phyloP scores from a whole-genome alignment of 2,888 invertebrate species.

The Coenonympha arcania region DNA sequence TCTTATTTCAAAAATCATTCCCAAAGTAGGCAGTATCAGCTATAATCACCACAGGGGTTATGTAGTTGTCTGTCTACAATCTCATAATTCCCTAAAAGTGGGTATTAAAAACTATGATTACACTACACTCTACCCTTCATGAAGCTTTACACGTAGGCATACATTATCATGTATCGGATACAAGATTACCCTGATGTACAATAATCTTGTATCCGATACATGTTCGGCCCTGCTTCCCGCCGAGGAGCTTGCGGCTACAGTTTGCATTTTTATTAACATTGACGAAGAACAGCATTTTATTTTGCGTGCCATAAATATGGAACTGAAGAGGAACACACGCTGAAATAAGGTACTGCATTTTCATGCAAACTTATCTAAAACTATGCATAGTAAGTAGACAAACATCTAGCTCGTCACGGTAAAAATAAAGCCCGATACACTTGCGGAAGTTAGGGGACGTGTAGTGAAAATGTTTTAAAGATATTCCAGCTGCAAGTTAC shows the following conservation, averaged over 20 bases:
- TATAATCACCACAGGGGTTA: too few relatives aligned
- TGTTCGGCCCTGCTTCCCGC: conserved; percentile 44
- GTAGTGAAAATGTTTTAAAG: conserved; percentile 22
- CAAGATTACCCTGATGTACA: too few relatives aligned
- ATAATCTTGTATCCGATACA: conserved; percentile 37
- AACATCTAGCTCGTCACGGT: conserved; percentile 42
- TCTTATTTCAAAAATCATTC: too few relatives aligned
- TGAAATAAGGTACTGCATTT: conserved; percentile 52
- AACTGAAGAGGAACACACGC: conserved; percentile 58
- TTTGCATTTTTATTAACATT: conserved; percentile 72
- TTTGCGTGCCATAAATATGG: conserved; percentile 71
- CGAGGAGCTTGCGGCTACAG: conserved; percentile 56
- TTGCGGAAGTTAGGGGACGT: conserved; percentile 22
- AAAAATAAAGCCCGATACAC: conserved; percentile 42
- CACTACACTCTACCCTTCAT: too few relatives aligned
- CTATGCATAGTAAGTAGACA: conserved; percentile 66
- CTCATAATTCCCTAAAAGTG: too few relatives aligned
- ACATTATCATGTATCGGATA: too few relatives aligned
- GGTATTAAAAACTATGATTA: too few relatives aligned
- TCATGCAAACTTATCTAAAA: conserved; percentile 68
- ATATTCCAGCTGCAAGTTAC: neutral
- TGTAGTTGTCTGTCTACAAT: too few relatives aligned
- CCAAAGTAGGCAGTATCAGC: too few relatives aligned
- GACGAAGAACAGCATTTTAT: conserved; percentile 66
- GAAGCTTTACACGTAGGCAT: too few relatives aligned